These are phyloP conservation scores for Eupithecia subfuscata DNA, from an alignment of 2,888 invertebrate species.

Conservation along the genomic window DNA sequence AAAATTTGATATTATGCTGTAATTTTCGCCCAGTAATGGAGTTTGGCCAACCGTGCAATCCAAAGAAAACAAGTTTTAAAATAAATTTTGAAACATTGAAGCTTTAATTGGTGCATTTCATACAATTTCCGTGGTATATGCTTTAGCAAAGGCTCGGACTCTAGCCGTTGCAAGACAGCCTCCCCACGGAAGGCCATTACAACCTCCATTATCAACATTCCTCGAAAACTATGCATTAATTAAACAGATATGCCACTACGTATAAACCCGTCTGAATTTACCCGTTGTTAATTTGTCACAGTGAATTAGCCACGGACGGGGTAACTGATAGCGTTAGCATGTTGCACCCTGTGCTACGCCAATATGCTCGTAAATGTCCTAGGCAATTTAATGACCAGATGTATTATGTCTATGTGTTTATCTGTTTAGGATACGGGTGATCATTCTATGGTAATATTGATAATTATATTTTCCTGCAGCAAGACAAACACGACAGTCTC, in stretches of 20 bases:
- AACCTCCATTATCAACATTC: conserved; percentile 33
- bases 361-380: conserved; percentile 79
- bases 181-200: conserved; percentile 29
- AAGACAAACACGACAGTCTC: neutral
- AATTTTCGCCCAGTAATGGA: neutral
- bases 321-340: conserved; percentile 81
- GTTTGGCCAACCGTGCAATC: neutral
- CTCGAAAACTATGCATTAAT: conserved; percentile 39
- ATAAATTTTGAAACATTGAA: neutral
- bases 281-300: conserved; percentile 83
- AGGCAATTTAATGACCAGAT: conserved; percentile 77
- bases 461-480: neutral
- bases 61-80: neutral
- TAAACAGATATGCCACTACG: conserved; percentile 39
- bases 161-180: conserved; percentile 3
- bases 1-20: neutral
- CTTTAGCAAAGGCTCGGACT: neutral
- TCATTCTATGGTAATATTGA: conserved; percentile 24
- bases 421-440: conserved; percentile 51
- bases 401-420: conserved; percentile 62
- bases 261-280: conserved; percentile 69
- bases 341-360: conserved; percentile 80
- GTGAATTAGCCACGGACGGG: conserved; percentile 81
- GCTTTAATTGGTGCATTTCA: neutral
- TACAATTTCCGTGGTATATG: neutral